Evolutionary conservation across 2,797 vertebrate species (phyloP).

Genomic region (Galaxias olidus): DNA sequence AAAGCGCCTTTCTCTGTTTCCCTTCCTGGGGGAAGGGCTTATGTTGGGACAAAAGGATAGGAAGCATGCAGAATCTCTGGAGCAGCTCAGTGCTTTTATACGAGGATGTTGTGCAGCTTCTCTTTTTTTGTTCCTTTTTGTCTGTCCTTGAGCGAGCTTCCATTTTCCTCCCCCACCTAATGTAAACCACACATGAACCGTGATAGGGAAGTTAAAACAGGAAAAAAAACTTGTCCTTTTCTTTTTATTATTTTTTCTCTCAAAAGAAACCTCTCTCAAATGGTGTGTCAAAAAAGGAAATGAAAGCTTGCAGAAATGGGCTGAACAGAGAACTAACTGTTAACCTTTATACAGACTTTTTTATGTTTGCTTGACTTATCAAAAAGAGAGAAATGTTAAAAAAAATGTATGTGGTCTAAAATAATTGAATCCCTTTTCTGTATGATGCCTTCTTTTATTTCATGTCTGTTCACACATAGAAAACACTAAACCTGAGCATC

Average conservation of each 20-base stretch:
- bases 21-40: slow-evolving; percentile 47
- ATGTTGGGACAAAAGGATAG: slow-evolving; percentile 45
- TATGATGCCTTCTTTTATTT: slow-evolving; percentile 65
- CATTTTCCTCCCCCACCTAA: slow-evolving; percentile 44
- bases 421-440: slow-evolving; percentile 61
- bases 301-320: slow-evolving; percentile 16
- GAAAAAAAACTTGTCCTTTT: slow-evolving; percentile 49
- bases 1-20: slow-evolving; percentile 64
- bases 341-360: slow-evolving; percentile 58
- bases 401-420: slow-evolving; percentile 59
- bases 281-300: neutral
- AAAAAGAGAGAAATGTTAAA: slow-evolving; percentile 54
- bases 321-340: slow-evolving; percentile 59
- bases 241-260: slow-evolving; percentile 34
- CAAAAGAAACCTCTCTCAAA: slow-evolving; percentile 53
- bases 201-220: slow-evolving; percentile 32
- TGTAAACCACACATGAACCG: slow-evolving; percentile 10
- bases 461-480: slow-evolving; percentile 54
- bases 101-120: slow-evolving; percentile 66
- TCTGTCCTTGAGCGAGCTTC: slow-evolving; percentile 49
- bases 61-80: slow-evolving; percentile 38
- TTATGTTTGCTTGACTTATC: slow-evolving; percentile 63
- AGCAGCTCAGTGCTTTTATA: slow-evolving; percentile 57
- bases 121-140: slow-evolving; percentile 48
- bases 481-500: slow-evolving; percentile 60